A percentile compares a stretch with the other conserved stretches of the same genome.
Conservation (phyloP, 2,888 invertebrate species). For the Rutpela maculata region DNA sequence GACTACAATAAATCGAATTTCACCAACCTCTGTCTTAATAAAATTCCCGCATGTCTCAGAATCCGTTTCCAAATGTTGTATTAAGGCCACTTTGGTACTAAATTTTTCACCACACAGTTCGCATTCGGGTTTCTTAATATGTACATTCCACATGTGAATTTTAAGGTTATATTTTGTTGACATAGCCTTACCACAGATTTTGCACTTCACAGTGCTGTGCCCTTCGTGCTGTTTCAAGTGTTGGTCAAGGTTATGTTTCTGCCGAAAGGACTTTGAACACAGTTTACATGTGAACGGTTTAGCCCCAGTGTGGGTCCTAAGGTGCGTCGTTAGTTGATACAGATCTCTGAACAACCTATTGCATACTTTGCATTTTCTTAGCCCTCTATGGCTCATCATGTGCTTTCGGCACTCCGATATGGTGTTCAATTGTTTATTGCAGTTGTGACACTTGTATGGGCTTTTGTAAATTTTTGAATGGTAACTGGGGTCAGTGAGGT, state of each 20-base stretch:
- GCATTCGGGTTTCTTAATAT: conserved; percentile 33
- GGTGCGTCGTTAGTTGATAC: conserved; percentile 37
- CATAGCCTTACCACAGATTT: conserved; percentile 42
- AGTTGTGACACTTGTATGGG: conserved; percentile 44
- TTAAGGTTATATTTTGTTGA: conserved; percentile 51
- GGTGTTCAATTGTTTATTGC: conserved; percentile 34
- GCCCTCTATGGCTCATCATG: conserved; percentile 36
- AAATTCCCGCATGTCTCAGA: conserved; percentile 18
- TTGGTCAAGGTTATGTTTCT: conserved; percentile 45
- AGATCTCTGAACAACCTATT: conserved; percentile 44
- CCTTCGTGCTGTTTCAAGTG: conserved; percentile 42
- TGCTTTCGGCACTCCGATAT: conserved; percentile 46
- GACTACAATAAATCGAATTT: no score
- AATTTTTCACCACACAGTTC: conserved; percentile 35
- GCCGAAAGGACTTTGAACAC: conserved; percentile 46
- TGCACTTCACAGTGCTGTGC: conserved; percentile 41
- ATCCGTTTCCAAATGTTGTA: conserved; percentile 23
- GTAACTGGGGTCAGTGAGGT: conserved; percentile 41
- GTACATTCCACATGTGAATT: conserved; percentile 44
- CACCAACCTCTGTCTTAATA: conserved; percentile 18
- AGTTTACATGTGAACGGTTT: conserved; percentile 47
- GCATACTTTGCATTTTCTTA: conserved; percentile 47
- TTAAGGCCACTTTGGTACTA: conserved; percentile 5
- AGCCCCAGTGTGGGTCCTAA: conserved; percentile 48
- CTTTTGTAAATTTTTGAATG: conserved; percentile 39